These are phyloP conservation scores for Solen grandis DNA, from an alignment of 1,140 invertebrate genomes.

Conservation along the genomic window DNA sequence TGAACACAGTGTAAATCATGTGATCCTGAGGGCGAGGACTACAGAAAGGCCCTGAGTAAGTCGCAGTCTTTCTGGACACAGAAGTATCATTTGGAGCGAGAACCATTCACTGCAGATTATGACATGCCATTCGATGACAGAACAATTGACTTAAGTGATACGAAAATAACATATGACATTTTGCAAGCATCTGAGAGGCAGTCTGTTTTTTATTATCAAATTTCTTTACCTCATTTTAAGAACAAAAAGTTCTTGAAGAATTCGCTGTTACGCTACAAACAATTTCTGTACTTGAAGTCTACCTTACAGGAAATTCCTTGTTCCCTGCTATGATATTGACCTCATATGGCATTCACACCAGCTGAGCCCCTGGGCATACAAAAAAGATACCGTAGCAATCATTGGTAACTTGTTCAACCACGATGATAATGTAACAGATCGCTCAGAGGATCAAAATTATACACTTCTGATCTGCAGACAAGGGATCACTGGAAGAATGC, in stretches of 20 bases:
- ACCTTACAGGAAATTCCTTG: slow-evolving; percentile 78
- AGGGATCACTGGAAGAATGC: slow-evolving; percentile 59
- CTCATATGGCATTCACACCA: slow-evolving; percentile 82
- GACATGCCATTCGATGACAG: neutral
- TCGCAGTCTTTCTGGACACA: slow-evolving; percentile 22
- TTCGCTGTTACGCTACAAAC: slow-evolving; percentile 79
- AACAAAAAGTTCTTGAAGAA: slow-evolving; percentile 77
- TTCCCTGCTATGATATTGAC: slow-evolving; percentile 82
- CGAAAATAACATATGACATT: slow-evolving; percentile 74
- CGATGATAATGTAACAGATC: slow-evolving; percentile 80
- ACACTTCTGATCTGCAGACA: slow-evolving; percentile 53
- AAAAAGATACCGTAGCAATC: slow-evolving; percentile 75
- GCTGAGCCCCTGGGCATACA: slow-evolving; percentile 77
- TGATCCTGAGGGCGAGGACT: slow-evolving; percentile 68
- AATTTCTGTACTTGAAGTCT: slow-evolving; percentile 79
- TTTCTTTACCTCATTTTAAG: slow-evolving; percentile 81
- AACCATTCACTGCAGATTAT: slow-evolving; percentile 46
- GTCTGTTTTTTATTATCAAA: slow-evolving; percentile 78
- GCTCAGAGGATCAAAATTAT: slow-evolving; percentile 74
- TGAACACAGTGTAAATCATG: slow-evolving; percentile 78
- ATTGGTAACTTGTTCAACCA: slow-evolving; percentile 79
- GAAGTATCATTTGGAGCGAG: slow-evolving; percentile 12
- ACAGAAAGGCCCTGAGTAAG: slow-evolving; percentile 54
- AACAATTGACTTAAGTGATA: no score
- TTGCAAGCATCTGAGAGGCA: slow-evolving; percentile 78